Conservation (phyloP, 2,888 invertebrate species). For the Erebia palarica region DNA sequence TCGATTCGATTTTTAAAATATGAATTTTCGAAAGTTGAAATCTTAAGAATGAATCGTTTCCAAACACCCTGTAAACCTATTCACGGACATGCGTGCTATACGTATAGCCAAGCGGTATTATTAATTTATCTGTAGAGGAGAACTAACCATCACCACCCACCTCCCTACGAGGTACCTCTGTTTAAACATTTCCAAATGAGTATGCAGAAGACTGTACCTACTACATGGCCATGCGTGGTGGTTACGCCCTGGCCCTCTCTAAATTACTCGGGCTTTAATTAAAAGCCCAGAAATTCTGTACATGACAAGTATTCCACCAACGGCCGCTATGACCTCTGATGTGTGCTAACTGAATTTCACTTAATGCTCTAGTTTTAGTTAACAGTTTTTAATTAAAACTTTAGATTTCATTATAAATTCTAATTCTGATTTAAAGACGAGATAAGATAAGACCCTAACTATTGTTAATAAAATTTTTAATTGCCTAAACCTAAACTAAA, state of each 20-base stretch:
- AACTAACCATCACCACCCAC: slow-evolving; percentile 75
- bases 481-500: no score
- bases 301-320: slow-evolving; percentile 77
- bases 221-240: slow-evolving; percentile 69
- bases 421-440: no score
- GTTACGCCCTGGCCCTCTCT: slow-evolving; percentile 66
- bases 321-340: slow-evolving; percentile 63
- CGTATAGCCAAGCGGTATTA: slow-evolving; percentile 64
- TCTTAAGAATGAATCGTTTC: neutral
- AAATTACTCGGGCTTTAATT: slow-evolving; percentile 81
- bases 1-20: no score
- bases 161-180: slow-evolving; percentile 54
- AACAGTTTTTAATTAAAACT: slow-evolving; percentile 12
- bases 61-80: slow-evolving; percentile 57
- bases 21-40: neutral
- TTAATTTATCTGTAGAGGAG: slow-evolving; percentile 80
- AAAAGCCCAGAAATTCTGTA: slow-evolving; percentile 79
- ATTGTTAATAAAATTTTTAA: no score
- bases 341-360: slow-evolving; percentile 64
- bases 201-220: slow-evolving; percentile 77
- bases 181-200: slow-evolving; percentile 81
- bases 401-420: neutral
- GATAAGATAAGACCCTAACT: no score
- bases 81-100: slow-evolving; percentile 72
- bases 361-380: slow-evolving; percentile 21